These are phyloP conservation scores for Limosa lapponica DNA, from an alignment of 2,797 vertebrate species.

Conservation along the genomic window DNA sequence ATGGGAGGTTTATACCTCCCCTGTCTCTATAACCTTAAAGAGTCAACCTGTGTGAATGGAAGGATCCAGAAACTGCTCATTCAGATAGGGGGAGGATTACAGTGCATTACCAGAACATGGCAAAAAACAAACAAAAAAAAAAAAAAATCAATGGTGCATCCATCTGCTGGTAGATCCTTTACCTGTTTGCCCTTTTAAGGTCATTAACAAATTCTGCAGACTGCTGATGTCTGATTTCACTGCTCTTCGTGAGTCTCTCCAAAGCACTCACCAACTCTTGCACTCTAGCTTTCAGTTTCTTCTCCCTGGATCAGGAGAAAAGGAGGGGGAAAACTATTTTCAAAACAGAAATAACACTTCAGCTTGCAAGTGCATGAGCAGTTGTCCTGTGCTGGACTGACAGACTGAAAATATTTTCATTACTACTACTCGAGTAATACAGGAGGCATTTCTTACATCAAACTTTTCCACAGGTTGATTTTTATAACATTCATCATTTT, in stretches of 20 bases:
- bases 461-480: neutral
- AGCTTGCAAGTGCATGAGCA: neutral
- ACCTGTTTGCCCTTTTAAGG: constrained; percentile 89
- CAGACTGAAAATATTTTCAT: neutral
- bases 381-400: neutral
- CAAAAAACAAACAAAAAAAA: neutral
- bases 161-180: neutral
- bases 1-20: neutral
- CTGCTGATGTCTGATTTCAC: constrained; percentile 88
- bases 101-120: neutral
- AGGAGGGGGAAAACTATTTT: neutral
- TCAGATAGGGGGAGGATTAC: neutral
- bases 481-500: neutral
- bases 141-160: neutral
- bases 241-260: constrained; percentile 89
- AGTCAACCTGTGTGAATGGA: rapidly evolving
- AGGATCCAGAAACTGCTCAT: neutral
- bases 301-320: constrained; percentile 78
- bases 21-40: neutral
- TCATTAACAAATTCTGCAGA: constrained; percentile 89
- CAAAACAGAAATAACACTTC: neutral
- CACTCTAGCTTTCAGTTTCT: constrained; percentile 86
- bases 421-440: neutral
- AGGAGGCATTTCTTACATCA: neutral
- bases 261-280: constrained; percentile 87